Evolutionary conservation across 2,888 invertebrate genomes (phyloP).

Genomic region (Diarsia brunnea): DNA sequence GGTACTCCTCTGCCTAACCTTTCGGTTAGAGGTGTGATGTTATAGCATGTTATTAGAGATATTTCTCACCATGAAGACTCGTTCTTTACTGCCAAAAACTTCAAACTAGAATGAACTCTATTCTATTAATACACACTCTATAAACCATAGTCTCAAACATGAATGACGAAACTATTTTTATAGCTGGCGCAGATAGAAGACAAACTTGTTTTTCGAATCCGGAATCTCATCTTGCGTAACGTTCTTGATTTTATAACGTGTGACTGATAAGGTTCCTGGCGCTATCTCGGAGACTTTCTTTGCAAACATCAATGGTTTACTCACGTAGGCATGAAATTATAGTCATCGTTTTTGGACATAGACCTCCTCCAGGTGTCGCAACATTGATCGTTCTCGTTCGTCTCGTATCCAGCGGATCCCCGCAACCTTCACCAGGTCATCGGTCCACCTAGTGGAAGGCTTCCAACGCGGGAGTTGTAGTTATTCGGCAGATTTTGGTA

Average conservation of each 20-base stretch:
- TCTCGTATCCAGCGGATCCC: too few relatives aligned
- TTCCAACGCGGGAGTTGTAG: too few relatives aligned
- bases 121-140: background rate
- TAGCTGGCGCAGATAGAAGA: slow-evolving; percentile 2
- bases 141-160: slow-evolving; percentile 2
- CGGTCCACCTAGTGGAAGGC: too few relatives aligned
- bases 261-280: slow-evolving; percentile 49
- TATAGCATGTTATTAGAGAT: background rate
- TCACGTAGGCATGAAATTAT: background rate
- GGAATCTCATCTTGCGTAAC: slow-evolving; percentile 58
- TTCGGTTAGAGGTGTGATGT: too few relatives aligned
- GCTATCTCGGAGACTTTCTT: slow-evolving; percentile 44
- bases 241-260: slow-evolving; percentile 54
- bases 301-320: slow-evolving; percentile 7
- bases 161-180: slow-evolving; percentile 36
- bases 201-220: slow-evolving; percentile 48
- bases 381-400: too few relatives aligned
- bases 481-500: too few relatives aligned
- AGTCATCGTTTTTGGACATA: too few relatives aligned
- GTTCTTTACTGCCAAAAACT: background rate
- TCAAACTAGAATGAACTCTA: too few relatives aligned
- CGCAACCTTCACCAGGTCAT: too few relatives aligned
- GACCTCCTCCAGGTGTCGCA: too few relatives aligned
- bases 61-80: background rate
- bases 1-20: too few relatives aligned